phyloP scores from a whole-genome alignment of 2,888 invertebrate species.

The Diplazon laetatorius region DNA sequence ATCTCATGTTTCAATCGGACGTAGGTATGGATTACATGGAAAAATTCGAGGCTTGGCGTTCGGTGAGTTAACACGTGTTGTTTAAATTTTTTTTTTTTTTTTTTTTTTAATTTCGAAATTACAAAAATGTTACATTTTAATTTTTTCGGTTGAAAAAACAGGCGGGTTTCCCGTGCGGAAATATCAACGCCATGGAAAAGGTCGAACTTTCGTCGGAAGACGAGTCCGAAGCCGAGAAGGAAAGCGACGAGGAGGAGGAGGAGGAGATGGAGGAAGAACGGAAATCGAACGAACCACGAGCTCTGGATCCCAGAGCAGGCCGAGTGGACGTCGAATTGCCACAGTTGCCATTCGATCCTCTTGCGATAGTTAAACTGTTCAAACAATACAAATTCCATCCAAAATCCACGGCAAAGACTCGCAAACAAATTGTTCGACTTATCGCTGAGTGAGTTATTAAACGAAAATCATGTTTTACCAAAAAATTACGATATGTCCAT shows the following conservation, averaged over 20 bases:
- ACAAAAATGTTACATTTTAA: conserved; percentile 19
- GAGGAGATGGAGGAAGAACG: conserved; percentile 69
- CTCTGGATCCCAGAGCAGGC: conserved; percentile 91
- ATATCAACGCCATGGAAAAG: conserved; percentile 87
- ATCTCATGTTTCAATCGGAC: conserved; percentile 89
- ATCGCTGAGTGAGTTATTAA: conserved; percentile 82
- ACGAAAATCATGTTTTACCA: conserved; percentile 23
- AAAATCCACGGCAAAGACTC: conserved; percentile 84
- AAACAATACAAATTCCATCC: conserved; percentile 83
- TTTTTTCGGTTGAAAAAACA: conserved; percentile 78
- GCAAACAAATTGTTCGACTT: conserved; percentile 84
- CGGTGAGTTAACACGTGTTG: conserved; percentile 80
- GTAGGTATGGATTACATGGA: conserved; percentile 87
- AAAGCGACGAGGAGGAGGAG: conserved; percentile 79
- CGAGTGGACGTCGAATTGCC: conserved; percentile 89
- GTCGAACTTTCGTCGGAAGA: conserved; percentile 81
- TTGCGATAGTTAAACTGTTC: conserved; percentile 84
- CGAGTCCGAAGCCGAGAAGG: conserved; percentile 64
- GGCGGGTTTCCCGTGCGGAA: conserved; percentile 89
- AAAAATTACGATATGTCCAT: conserved; percentile 46
- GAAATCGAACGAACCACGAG: conserved; percentile 46
- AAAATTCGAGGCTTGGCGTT: conserved; percentile 88
- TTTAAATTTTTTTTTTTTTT: no score
- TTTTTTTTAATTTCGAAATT: no score
- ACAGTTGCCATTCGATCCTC: conserved; percentile 87